A percentile compares a stretch with the other conserved stretches of the same genome.
Conservation (phyloP, 2,113 vertebrate species). For the Megatriorchis doriae region DNA sequence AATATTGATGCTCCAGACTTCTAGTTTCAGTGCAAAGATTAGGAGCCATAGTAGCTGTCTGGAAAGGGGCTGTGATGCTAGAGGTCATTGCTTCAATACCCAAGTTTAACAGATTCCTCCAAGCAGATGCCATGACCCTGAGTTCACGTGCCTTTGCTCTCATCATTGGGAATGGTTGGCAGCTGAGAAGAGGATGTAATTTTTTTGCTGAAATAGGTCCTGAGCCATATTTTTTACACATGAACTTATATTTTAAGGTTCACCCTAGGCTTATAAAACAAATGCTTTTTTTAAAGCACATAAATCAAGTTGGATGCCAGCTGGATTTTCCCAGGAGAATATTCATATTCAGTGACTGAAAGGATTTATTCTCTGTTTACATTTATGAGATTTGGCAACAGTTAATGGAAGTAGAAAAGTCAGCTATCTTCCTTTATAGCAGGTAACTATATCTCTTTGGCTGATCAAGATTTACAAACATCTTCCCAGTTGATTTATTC, state of each 20-base stretch:
- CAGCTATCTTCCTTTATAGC: conserved; percentile 45
- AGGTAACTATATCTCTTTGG: conserved; percentile 32
- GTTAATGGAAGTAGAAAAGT: conserved; percentile 39
- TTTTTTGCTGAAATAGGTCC: neutral
- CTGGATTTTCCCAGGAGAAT: conserved; percentile 22
- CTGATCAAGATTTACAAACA: conserved; percentile 29
- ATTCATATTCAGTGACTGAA: conserved; percentile 10
- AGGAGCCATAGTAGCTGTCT: neutral
- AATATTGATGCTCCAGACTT: neutral
- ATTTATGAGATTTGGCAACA: conserved; percentile 43
- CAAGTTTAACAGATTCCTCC: neutral
- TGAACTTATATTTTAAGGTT: conserved; percentile 28
- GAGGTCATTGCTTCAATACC: neutral
- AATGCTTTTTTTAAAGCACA: neutral
- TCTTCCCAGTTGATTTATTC: conserved; percentile 35
- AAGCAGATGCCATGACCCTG: neutral
- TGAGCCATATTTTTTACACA: conserved; percentile 6
- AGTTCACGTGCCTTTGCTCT: neutral
- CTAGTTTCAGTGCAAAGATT: neutral
- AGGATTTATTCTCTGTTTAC: conserved; percentile 46
- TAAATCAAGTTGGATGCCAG: conserved; percentile 30
- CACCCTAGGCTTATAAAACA: conserved; percentile 9
- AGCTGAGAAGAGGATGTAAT: neutral
- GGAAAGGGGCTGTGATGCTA: neutral
- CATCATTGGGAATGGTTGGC: neutral